Base-by-base conservation (phyloP, 1,140 invertebrate genomes). In the Portunus trituberculatus region DNA sequence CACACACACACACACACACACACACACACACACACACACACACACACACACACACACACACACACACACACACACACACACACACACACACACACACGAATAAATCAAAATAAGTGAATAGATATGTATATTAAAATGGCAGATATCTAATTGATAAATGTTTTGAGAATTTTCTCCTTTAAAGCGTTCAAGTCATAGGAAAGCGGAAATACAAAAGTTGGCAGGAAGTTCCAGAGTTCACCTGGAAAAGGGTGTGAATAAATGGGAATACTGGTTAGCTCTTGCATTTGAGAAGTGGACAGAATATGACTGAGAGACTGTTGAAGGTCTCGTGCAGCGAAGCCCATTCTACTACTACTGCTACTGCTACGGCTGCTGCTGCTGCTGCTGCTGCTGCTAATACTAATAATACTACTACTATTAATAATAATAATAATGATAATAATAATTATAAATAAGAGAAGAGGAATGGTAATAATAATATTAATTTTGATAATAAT, bases 41-140 rank as follows among this genome's bases (percentile, higher is more conserved):
- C 25, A 91, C 25, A 91, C 25, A 91, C 25, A 91, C n/a, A 29
- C 20, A 46, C n/a, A 91, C n/a, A 91, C n/a, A 91, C 20, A 91
- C n/a, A 91, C 6, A 91, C n/a, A 91, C n/a, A 91, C n/a, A 91
- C n/a, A 91, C n/a, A 91, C n/a, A 91, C n/a, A 59, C 20, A 39
- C 28, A 91, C 20, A 91, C 31, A 91, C 20, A 91, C 31, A 91
- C 20, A 91, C 16, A 91, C 14, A 91, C 0, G 59, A 14, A 91
- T 29, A 91, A 28, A 76, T 29, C 46, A n/a, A 91, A 28, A 91
- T 52, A 91, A 12, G 59, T 52, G n/a, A 28, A 91, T 52, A 91
- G 12, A 91, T 52, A 91, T 46, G 31, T 91, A 91, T 91, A 91
- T 48, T 32, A 32, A 89, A 32, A 88, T 88, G n/a, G n/a, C n/a